Conservation (phyloP, 2,113 vertebrate species). For the Myotis lucifugus region DNA sequence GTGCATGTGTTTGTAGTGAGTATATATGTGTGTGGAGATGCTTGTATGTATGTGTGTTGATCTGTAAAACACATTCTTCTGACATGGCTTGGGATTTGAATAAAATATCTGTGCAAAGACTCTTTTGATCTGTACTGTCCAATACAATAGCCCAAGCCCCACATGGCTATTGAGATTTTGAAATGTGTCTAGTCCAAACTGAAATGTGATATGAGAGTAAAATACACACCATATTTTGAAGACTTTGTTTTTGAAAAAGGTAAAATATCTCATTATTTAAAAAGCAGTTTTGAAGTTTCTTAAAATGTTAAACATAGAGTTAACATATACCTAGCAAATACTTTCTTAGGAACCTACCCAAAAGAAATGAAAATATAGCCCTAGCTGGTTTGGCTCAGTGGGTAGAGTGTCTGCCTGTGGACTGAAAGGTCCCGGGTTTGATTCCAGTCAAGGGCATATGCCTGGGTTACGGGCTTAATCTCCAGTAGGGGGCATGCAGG, state of each 20-base stretch:
- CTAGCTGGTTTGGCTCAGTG: no score
- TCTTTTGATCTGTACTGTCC: not conserved
- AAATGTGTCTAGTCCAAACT: not conserved
- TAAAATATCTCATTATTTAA: not conserved
- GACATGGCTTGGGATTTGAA: not conserved
- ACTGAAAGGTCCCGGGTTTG: no score
- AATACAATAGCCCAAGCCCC: not conserved
- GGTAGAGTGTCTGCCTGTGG: no score
- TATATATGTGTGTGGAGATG: not conserved
- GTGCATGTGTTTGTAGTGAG: not conserved
- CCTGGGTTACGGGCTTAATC: no score
- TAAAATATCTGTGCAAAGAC: not conserved
- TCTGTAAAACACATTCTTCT: not conserved
- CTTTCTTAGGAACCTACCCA: not conserved
- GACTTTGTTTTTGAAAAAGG: not conserved
- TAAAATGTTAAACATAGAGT: not conserved
- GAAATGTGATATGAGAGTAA: not conserved
- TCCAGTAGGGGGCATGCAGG: no score
- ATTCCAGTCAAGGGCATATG: no score
- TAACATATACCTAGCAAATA: not conserved
- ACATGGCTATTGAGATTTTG: not conserved
- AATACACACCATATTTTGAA: not conserved
- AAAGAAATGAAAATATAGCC: conserved; percentile 4
- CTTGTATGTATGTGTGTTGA: not conserved
- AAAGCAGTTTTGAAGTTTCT: conserved; percentile 6